These are phyloP conservation scores for Toxonevra muliebris DNA, from an alignment of 2,888 invertebrate species.

Conservation along the genomic window DNA sequence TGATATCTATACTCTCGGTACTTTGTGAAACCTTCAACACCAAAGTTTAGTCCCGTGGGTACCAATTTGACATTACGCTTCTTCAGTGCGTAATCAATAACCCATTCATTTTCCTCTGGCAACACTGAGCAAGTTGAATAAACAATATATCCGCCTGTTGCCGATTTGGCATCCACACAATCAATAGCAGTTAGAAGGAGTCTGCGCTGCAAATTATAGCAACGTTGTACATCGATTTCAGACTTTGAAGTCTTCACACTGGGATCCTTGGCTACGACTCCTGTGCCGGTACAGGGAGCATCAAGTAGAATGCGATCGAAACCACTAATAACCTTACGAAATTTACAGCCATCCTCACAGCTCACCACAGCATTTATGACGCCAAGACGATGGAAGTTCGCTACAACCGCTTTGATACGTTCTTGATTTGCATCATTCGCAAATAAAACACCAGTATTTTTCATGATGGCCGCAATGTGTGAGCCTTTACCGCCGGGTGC, in stretches of 20 bases:
- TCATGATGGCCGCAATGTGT: conserved; percentile 97
- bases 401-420: conserved; percentile 89
- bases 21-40: conserved; percentile 92
- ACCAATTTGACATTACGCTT: conserved; percentile 94
- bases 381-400: conserved; percentile 96
- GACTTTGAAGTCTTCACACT: conserved; percentile 95
- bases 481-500: conserved; percentile 99
- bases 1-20: conserved; percentile 88
- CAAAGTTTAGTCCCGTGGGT: conserved; percentile 93
- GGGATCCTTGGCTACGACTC: conserved; percentile 97
- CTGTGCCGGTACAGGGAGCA: conserved; percentile 98
- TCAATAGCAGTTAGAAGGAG: conserved; percentile 96
- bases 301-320: conserved; percentile 96
- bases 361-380: conserved; percentile 92
- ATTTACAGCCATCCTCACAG: conserved; percentile 88
- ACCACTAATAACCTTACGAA: conserved; percentile 84
- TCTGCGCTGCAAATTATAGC: conserved; percentile 91
- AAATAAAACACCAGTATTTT: conserved; percentile 95
- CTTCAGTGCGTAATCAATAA: conserved; percentile 93
- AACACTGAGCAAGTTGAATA: conserved; percentile 99
- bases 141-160: conserved; percentile 93
- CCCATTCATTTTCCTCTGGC: conserved; percentile 98
- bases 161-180: conserved; percentile 89
- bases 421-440: conserved; percentile 95
- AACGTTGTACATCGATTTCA: conserved; percentile 87